A percentile compares a stretch with the other conserved stretches of the same genome.
These are phyloP conservation scores for Pristionchus exspectatus DNA, from an alignment of 2,888 invertebrate species.

Conservation along the genomic window DNA sequence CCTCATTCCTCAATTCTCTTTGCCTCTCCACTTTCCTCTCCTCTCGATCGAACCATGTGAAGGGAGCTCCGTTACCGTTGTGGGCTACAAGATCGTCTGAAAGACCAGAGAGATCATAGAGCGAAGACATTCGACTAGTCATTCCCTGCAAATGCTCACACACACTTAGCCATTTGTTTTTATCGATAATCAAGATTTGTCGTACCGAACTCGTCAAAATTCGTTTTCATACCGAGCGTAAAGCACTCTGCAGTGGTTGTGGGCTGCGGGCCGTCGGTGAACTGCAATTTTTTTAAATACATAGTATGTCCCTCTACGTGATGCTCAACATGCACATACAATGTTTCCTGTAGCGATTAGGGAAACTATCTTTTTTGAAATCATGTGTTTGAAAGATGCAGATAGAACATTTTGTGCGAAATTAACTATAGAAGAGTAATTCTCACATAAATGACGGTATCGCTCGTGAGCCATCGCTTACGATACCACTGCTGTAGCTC, in stretches of 20 bases:
- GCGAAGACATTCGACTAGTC: no score
- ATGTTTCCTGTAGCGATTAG: background rate
- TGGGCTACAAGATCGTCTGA: background rate
- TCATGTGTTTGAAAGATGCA: no score
- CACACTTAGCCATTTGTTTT: no score
- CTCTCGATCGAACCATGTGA: background rate
- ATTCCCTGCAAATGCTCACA: no score
- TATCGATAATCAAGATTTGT: no score
- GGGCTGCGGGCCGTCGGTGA: background rate
- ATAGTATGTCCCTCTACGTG: no score
- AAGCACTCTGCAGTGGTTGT: background rate
- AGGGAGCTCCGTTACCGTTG: background rate
- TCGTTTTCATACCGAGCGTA: background rate
- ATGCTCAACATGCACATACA: background rate
- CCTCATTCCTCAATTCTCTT: background rate
- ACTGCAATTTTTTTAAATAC: background rate
- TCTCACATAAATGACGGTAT: background rate
- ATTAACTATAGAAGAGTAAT: no score
- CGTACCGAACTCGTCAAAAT: no score
- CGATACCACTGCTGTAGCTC: background rate
- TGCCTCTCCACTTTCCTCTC: background rate
- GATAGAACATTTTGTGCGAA: no score
- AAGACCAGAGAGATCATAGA: background rate
- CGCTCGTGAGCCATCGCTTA: background rate
- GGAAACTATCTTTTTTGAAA: no score